Base-by-base conservation (phyloP, 2,113 vertebrate genomes). In the Helogale parvula region DNA sequence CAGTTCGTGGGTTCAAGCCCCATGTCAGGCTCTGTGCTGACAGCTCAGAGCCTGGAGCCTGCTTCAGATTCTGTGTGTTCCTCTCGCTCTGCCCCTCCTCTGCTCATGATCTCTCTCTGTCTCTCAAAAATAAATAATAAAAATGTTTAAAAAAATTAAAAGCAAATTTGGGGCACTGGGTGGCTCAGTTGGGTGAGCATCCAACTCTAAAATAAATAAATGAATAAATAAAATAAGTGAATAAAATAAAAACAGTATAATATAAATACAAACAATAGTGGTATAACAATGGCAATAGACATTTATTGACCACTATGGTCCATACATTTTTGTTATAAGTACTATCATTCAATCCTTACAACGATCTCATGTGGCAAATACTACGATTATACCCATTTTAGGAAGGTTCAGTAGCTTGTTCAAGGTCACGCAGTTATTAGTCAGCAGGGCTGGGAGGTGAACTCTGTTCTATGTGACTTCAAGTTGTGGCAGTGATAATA, bases 181-280 rank as follows among this genome's bases (percentile, higher is more conserved):
- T 47, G 45, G 45, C 45, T 47, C 45, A 47, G 45, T 47, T 47
- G 45, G 45, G 7, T 47, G 45, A 47, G 45, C 8, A 47, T 47
- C 10, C 45, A 47, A 47, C 45, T 47, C 45, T 47, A 47, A 47
- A 47, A 41, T 47, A 47, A 47, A 10, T 47, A 47, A 47, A 47
- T 83, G 82, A 79, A 45, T 88, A 88, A 97, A 52, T 97, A 74
- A 47, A 47, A 47, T 47, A 47, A 47, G 4, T 47, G 10, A 47
- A 47, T 83, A 86, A 79, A 66, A 93, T 83, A 90, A 79, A 66
- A 93, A 71, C 74, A 96, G 54, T 19, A 66, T 79, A 90, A 90
- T 54, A 45, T 88, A 88, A 97, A 52, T 97, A 74, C 95, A 96
- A 60, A 38, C 17, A 92, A n/a, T 74, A 84, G 33, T 52, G 16